These are phyloP conservation scores for Drosophila merina DNA, from an alignment of 2,888 invertebrate species.

Conservation along the genomic window DNA sequence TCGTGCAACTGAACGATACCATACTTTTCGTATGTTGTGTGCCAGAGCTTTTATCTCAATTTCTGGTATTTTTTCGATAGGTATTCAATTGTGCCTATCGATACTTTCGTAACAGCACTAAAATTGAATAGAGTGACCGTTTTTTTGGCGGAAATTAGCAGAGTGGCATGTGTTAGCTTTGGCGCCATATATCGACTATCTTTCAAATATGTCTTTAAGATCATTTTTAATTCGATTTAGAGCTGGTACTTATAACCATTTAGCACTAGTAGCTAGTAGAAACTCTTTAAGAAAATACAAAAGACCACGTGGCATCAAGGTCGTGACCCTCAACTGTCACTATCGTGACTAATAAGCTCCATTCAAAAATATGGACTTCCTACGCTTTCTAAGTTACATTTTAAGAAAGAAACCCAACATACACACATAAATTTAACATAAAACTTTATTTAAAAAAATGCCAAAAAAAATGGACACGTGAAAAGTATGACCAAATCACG, in stretches of 20 bases:
- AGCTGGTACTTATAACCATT: not conserved
- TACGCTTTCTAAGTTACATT: not conserved
- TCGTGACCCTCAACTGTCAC: not conserved
- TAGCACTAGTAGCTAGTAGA: not conserved
- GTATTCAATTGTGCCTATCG: not conserved
- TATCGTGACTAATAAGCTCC: not conserved
- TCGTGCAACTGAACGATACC: too few relatives aligned
- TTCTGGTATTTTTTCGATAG: not conserved
- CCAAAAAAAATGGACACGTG: not conserved
- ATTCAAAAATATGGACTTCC: not conserved
- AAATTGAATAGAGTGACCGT: not conserved
- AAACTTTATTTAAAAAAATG: not conserved
- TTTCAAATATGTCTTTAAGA: not conserved
- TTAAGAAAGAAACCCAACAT: too few relatives aligned
- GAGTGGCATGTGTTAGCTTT: not conserved
- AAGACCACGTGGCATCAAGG: constrained; percentile 1
- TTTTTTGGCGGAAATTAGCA: not conserved
- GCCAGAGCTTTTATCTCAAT: too few relatives aligned
- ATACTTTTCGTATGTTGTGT: too few relatives aligned
- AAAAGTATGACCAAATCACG: not conserved
- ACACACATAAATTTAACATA: not conserved
- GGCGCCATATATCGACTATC: not conserved
- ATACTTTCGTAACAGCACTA: not conserved
- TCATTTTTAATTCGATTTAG: not conserved
- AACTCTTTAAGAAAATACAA: not conserved